These are phyloP conservation scores for Cottus gobio DNA, from an alignment of 2,113 vertebrate genomes.

Conservation along the genomic window DNA sequence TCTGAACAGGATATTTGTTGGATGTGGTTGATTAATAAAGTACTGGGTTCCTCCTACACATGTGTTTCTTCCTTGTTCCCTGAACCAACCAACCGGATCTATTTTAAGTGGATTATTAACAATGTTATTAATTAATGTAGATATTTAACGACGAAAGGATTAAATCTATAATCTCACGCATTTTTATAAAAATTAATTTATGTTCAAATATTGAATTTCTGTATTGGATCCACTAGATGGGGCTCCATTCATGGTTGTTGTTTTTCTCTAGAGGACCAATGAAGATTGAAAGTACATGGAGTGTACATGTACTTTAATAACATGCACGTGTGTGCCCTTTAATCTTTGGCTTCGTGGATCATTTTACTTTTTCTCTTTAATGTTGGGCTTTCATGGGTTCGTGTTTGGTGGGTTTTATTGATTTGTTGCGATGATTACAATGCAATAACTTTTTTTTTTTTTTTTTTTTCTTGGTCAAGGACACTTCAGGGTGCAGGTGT, in stretches of 20 bases:
- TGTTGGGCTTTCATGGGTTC: slow-evolving; percentile 25
- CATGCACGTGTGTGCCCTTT: slow-evolving; percentile 11
- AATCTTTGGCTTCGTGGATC: slow-evolving; percentile 22
- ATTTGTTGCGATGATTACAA: slow-evolving; percentile 11
- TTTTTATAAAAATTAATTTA: background rate
- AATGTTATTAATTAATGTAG: too few species aligned
- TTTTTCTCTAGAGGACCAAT: background rate
- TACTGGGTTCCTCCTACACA: background rate
- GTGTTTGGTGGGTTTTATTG: background rate
- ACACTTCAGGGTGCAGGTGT: background rate
- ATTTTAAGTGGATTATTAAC: background rate
- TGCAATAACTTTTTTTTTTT: background rate
- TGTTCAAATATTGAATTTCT: background rate
- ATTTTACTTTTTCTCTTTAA: background rate
- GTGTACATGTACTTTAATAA: slow-evolving; percentile 20
- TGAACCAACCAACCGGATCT: background rate
- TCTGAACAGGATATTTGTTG: background rate
- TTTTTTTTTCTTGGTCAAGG: background rate
- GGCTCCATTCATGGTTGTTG: slow-evolving; percentile 27
- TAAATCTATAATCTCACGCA: too few species aligned
- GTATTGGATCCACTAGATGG: slow-evolving; percentile 62
- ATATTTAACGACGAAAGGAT: background rate
- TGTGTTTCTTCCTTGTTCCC: background rate
- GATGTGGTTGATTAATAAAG: background rate
- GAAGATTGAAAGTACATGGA: background rate